phyloP scores from a whole-genome alignment of 1,140 invertebrate species.

The Lethrus apterus region DNA sequence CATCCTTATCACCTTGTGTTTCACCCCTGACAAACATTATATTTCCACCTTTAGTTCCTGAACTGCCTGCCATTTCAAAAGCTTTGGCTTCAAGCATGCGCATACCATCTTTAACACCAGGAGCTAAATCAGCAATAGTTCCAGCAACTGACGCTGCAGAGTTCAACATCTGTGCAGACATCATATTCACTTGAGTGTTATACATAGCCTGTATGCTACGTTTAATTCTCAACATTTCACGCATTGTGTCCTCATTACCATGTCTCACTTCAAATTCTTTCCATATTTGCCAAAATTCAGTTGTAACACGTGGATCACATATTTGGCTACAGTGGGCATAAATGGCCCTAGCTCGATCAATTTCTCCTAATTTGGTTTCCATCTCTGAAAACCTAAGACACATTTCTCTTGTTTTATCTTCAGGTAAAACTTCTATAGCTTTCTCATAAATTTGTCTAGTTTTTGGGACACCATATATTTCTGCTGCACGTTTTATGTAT shows the following conservation, averaged over 20 bases:
- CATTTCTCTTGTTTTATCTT: slow-evolving; percentile 92
- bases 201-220: slow-evolving; percentile 95
- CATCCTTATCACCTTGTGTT: slow-evolving; percentile 66
- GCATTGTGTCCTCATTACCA: slow-evolving; percentile 99
- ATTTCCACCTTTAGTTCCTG: slow-evolving; percentile 48
- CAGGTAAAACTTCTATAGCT: slow-evolving; percentile 89
- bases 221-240: slow-evolving; percentile 98
- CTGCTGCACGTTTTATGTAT: slow-evolving; percentile 96
- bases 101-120: slow-evolving; percentile 77
- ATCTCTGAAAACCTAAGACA: slow-evolving; percentile 94
- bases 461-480: slow-evolving; percentile 95
- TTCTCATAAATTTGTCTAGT: slow-evolving; percentile 97
- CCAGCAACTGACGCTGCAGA: slow-evolving; percentile 56
- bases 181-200: slow-evolving; percentile 95
- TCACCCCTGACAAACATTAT: slow-evolving; percentile 81
- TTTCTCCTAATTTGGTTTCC: slow-evolving; percentile 96
- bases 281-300: slow-evolving; percentile 97
- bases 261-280: slow-evolving; percentile 96
- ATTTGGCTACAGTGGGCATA: slow-evolving; percentile 98
- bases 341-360: slow-evolving; percentile 92
- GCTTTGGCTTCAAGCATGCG: slow-evolving; percentile 79
- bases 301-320: slow-evolving; percentile 93
- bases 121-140: slow-evolving; percentile 58
- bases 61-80: slow-evolving; percentile 55
- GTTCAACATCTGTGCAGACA: slow-evolving; percentile 94